Evolutionary conservation across 1,140 invertebrate genomes (phyloP), one percentile per base, ranked within the genome.

Genomic region (Augochlora pura): DNA sequence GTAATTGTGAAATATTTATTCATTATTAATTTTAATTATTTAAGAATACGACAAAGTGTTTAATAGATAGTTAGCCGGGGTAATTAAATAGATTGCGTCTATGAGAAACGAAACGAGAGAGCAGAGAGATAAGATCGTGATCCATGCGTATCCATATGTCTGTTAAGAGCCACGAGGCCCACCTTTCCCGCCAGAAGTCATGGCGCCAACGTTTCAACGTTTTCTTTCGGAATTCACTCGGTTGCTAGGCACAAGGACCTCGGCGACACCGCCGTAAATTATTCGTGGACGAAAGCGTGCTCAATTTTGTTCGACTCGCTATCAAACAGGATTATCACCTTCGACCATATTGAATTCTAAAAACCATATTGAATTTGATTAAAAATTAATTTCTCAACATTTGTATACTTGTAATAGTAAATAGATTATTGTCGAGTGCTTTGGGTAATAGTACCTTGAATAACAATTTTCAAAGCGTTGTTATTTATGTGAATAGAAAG

Each of bases 111-210:
- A 74, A 74, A 23, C 38, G 2, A 39, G 38, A 9, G 9, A 27
- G 9, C 16, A 52, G 6, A 0, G 42, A 74, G 72, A 74, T 74
- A 74, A 74, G 21, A 57, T 75, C 32, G 9, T 23, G 42, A 54
- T 14, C 23, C n/a, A 42, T 14, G 8, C 42, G 38, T 27, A 23
- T 42, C 42, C 65, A 46, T 69, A 25, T 25, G 65, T 46, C 54
- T 46, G 42, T 39, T 65, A 16, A 32, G 59, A 60, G 38, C 66
- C 16, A n/a, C 21, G n/a, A 18, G 54, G 52, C 8, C 39, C 65
- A 46, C 25, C 39, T 69, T 76, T 76, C 74, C 74, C 65, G 54
- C 75, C 68, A 71, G 64, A 70, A 77, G 63, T 69, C 32, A 59
- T 71, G 59, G 68, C 68, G 75, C 67, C 75, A 42, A 27, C 27